phyloP scores from a whole-genome alignment of 2,888 invertebrate genomes.

The Clistopyga incitator region DNA sequence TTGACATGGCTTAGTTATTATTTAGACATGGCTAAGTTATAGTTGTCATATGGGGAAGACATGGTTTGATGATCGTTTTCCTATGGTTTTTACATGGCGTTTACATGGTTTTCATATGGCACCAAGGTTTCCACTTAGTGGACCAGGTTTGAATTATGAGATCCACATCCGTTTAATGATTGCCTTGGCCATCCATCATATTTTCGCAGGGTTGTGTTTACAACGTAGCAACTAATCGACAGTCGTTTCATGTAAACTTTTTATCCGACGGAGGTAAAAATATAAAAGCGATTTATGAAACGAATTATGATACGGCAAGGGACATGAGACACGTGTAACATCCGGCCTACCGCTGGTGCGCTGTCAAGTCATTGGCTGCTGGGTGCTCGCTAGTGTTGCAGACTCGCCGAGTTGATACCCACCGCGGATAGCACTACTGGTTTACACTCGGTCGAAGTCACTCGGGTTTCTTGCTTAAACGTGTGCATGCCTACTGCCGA shows the following conservation, averaged over 20 bases:
- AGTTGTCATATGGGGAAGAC: no score
- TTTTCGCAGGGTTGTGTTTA: background rate
- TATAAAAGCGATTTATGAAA: background rate
- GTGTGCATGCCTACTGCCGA: conserved; percentile 30
- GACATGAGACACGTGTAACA: conserved; percentile 12
- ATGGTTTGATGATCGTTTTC: no score
- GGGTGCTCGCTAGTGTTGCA: background rate
- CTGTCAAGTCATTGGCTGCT: background rate
- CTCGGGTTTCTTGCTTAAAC: conserved; percentile 31
- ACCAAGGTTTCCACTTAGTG: background rate
- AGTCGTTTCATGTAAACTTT: background rate
- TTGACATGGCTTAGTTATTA: no score
- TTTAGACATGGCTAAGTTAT: no score
- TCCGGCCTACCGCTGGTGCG: background rate
- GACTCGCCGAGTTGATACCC: conserved; percentile 17
- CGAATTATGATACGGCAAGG: conserved; percentile 2
- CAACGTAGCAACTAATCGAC: conserved; percentile 2
- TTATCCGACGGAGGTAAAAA: background rate
- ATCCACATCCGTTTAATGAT: background rate
- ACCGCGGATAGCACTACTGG: conserved; percentile 32
- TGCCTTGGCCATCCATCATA: background rate
- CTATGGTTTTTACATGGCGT: background rate
- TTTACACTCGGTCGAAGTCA: conserved; percentile 23
- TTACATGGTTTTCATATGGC: background rate
- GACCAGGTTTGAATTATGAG: background rate